Percentiles rank a stretch among this genome's conserved stretches.
Conservation (phyloP, 2,113 vertebrate species). For the Psettodes erumei region DNA sequence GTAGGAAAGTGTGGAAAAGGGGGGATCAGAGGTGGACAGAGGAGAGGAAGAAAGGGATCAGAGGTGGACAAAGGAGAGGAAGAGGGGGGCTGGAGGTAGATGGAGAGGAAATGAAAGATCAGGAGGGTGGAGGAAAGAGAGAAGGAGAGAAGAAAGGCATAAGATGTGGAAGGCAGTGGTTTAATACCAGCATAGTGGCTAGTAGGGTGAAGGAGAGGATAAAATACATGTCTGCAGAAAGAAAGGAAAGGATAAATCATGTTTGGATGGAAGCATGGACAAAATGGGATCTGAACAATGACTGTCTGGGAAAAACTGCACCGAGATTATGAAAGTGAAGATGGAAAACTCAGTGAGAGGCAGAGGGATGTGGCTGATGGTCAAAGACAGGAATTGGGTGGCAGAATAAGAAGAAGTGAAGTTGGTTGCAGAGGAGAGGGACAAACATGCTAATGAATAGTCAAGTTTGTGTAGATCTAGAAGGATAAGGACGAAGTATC, state of each 20-base stretch:
- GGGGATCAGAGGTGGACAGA: conserved; percentile 72
- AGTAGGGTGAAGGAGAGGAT: conserved; percentile 21
- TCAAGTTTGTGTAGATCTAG: conserved; percentile 15
- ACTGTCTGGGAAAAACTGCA: conserved; percentile 41
- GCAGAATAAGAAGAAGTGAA: conserved; percentile 14
- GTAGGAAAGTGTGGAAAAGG: conserved; percentile 67
- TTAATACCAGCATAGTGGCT: conserved; percentile 14
- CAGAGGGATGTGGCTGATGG: conserved; percentile 4
- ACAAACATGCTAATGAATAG: neutral
- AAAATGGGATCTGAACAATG: conserved; percentile 46
- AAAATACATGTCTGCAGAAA: conserved; percentile 45
- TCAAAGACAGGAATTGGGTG: conserved; percentile 19
- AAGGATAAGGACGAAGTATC: conserved; percentile 9
- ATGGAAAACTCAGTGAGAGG: conserved; percentile 40
- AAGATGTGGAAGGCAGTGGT: conserved; percentile 34
- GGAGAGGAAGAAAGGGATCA: conserved; percentile 67
- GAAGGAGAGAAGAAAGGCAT: conserved; percentile 20
- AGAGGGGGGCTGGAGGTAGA: conserved; percentile 61
- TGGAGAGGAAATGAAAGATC: conserved; percentile 72
- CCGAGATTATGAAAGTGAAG: conserved; percentile 29
- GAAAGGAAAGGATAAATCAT: conserved; percentile 69
- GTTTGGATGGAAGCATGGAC: conserved; percentile 45
- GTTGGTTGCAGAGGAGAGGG: neutral
- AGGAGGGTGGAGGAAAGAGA: conserved; percentile 47
- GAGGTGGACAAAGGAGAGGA: conserved; percentile 68